Evolutionary conservation across 2,113 vertebrate genomes (phyloP).

Genomic region (Syrmaticus mikado): DNA sequence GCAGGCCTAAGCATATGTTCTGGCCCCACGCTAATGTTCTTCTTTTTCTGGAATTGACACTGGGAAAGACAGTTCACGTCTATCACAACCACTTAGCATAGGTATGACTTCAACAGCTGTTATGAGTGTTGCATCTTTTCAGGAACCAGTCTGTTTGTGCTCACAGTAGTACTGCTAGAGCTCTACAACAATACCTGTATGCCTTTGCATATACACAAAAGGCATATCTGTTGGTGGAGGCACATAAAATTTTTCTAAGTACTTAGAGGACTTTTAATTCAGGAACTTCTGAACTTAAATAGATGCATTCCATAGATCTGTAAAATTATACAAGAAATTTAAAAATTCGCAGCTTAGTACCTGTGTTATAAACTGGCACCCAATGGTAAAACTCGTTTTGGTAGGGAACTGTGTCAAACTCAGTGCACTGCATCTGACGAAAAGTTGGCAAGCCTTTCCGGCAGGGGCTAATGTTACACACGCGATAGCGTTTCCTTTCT

Average conservation of each 20-base stretch:
- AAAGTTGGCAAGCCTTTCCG: conserved; percentile 82
- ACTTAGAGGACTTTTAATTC: not conserved
- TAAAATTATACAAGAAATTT: not conserved
- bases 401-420: conserved; percentile 95
- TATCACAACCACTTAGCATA: not conserved
- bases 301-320: not conserved
- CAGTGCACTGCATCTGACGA: conserved; percentile 97
- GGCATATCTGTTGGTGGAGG: accelerated
- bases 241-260: not conserved
- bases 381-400: conserved; percentile 92
- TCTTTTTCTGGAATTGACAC: not conserved
- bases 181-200: not conserved
- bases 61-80: not conserved
- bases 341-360: conserved; percentile 62
- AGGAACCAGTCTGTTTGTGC: not conserved
- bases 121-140: not conserved
- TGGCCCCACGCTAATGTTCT: not conserved
- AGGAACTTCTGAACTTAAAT: not conserved
- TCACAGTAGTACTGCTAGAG: not conserved
- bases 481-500: conserved; percentile 91
- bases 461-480: conserved; percentile 90
- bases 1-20: not conserved
- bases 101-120: not conserved
- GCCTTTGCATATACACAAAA: not conserved
- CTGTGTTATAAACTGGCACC: conserved; percentile 86